Conservation (phyloP, 2,797 vertebrate species). For the Ciconia nigra region DNA sequence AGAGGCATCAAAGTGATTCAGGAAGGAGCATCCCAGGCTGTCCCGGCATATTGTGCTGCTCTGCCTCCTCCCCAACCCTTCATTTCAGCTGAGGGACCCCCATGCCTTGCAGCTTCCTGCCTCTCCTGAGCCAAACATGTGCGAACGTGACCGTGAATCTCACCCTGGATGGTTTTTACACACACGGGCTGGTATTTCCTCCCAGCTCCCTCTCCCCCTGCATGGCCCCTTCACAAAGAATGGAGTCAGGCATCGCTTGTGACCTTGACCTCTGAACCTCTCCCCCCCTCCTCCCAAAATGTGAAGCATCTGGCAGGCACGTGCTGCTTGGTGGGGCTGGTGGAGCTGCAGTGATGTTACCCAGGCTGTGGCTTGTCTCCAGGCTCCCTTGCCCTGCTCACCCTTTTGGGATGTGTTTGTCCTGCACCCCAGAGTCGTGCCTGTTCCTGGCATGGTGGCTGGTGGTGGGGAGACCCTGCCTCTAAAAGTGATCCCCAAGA, state of each 20-base stretch:
- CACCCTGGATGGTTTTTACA: neutral
- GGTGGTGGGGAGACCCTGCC: neutral
- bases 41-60: neutral
- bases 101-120: neutral
- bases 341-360: neutral
- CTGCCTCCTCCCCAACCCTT: neutral
- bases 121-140: neutral
- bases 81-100: neutral
- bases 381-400: fast-evolving
- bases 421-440: neutral
- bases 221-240: neutral
- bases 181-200: slow-evolving; percentile 39
- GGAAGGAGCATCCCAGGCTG: neutral
- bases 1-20: fast-evolving
- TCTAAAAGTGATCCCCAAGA: neutral
- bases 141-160: neutral
- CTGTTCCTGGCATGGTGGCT: neutral
- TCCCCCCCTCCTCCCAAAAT: neutral
- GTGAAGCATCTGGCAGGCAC: slow-evolving; percentile 32
- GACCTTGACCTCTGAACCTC: neutral
- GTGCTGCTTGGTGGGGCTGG: neutral
- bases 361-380: neutral
- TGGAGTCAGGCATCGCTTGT: neutral
- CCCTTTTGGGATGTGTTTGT: neutral
- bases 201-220: neutral